Evolutionary conservation across 1,140 invertebrate species (phyloP).

Genomic region (Diabrotica virgifera): DNA sequence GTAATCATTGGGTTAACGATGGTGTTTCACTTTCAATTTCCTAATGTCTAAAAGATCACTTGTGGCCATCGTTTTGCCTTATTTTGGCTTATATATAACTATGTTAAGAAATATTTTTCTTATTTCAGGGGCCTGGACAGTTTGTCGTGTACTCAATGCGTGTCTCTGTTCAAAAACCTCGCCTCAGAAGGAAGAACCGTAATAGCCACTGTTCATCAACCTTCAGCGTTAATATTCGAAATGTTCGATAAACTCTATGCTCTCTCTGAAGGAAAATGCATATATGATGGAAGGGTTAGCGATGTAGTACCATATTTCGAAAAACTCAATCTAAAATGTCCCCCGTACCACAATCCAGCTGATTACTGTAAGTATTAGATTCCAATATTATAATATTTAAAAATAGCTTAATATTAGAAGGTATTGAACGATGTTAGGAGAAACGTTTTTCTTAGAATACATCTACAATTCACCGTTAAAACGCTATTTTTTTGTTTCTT

Average conservation of each 20-base stretch:
- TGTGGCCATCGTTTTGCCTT: too few relatives aligned
- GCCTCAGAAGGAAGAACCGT: constrained; percentile 86
- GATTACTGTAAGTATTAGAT: constrained; percentile 76
- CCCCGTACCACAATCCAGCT: constrained; percentile 92
- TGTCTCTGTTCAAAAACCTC: constrained; percentile 75
- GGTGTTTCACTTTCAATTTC: too few relatives aligned
- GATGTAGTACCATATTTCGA: constrained; percentile 80
- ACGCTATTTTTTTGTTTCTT: too few relatives aligned
- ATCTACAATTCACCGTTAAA: too few relatives aligned
- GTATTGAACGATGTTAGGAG: too few relatives aligned
- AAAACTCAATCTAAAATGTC: constrained; percentile 76
- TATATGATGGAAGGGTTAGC: constrained; percentile 77
- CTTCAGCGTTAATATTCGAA: constrained; percentile 90
- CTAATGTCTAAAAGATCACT: too few relatives aligned
- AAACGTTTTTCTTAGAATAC: too few relatives aligned
- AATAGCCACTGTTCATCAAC: constrained; percentile 95
- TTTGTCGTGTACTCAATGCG: constrained; percentile 84
- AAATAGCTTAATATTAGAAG: too few relatives aligned
- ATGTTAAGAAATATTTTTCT: constrained; percentile 1
- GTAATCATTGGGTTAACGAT: too few relatives aligned
- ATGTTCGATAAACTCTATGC: constrained; percentile 95
- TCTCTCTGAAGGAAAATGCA: constrained; percentile 81
- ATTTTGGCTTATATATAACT: too few relatives aligned
- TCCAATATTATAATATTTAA: too few relatives aligned
- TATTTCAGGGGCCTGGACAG: constrained; percentile 83